A percentile compares a stretch with the other conserved stretches of the same genome.
Evolutionary conservation across 2,888 invertebrate genomes (phyloP).

Genomic region (Morpho deidamia): DNA sequence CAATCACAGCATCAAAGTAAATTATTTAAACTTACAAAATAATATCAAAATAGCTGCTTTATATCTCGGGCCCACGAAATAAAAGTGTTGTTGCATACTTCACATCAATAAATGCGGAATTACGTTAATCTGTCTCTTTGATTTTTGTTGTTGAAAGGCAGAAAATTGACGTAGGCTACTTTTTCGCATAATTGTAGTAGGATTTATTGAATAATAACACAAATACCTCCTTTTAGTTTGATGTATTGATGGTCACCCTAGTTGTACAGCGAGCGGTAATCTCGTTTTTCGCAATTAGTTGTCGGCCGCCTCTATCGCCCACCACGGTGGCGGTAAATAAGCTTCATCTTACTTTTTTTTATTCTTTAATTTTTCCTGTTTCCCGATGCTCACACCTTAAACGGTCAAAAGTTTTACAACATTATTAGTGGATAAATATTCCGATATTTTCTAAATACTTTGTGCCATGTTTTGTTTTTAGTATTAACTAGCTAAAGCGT

Average conservation of each 20-base stretch:
- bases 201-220: not conserved
- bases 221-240: not conserved
- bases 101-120: too few species aligned
- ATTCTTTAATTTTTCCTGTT: conserved; percentile 30
- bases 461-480: not conserved
- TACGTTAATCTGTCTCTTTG: too few species aligned
- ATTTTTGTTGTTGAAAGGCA: too few species aligned
- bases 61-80: too few species aligned
- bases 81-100: too few species aligned
- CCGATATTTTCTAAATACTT: not conserved
- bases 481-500: too few species aligned
- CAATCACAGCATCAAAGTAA: too few species aligned
- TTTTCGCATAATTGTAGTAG: not conserved
- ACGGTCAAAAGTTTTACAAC: conserved; percentile 20
- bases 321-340: conserved; percentile 48
- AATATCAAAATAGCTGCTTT: too few species aligned
- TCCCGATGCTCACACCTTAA: conserved; percentile 24
- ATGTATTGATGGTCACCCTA: conserved; percentile 36
- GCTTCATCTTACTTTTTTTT: conserved; percentile 42
- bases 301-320: conserved; percentile 56
- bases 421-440: not conserved
- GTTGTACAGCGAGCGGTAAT: conserved; percentile 55
- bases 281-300: conserved; percentile 72
- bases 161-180: too few species aligned
- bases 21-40: too few species aligned